Percentiles rank a stretch among this genome's conserved stretches.
Evolutionary conservation across 2,113 vertebrate genomes (phyloP).

Genomic region (Antechinus stuartii): DNA sequence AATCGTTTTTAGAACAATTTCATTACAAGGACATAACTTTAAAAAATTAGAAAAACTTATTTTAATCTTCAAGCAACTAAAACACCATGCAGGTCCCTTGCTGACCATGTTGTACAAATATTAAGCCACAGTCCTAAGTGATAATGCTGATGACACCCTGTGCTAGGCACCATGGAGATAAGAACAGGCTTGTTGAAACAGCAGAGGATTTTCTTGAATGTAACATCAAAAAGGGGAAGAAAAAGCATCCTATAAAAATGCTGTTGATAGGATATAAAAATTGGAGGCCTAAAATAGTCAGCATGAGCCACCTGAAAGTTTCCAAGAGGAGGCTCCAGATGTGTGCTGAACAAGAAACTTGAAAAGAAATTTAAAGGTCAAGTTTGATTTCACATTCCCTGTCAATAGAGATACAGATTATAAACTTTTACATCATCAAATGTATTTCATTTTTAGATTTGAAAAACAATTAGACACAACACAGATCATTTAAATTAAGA

Average conservation of each 20-base stretch:
- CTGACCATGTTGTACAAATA: background rate
- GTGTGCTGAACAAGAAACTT: background rate
- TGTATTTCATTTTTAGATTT: background rate
- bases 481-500: background rate
- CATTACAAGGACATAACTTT: background rate
- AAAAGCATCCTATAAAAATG: background rate
- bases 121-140: background rate
- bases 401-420: background rate
- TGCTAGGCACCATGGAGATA: background rate
- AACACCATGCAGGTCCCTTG: background rate
- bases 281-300: background rate
- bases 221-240: background rate
- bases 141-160: background rate
- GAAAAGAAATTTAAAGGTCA: background rate
- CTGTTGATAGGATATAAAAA: background rate
- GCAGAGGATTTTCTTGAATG: background rate
- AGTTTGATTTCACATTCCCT: background rate
- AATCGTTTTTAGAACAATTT: background rate
- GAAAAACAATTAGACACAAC: background rate
- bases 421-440: background rate
- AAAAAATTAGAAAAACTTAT: background rate
- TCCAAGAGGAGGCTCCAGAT: background rate
- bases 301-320: background rate
- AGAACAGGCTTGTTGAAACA: background rate
- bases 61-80: background rate